phyloP scores from a whole-genome alignment of 2,888 invertebrate species.

The Tribolium freemani region DNA sequence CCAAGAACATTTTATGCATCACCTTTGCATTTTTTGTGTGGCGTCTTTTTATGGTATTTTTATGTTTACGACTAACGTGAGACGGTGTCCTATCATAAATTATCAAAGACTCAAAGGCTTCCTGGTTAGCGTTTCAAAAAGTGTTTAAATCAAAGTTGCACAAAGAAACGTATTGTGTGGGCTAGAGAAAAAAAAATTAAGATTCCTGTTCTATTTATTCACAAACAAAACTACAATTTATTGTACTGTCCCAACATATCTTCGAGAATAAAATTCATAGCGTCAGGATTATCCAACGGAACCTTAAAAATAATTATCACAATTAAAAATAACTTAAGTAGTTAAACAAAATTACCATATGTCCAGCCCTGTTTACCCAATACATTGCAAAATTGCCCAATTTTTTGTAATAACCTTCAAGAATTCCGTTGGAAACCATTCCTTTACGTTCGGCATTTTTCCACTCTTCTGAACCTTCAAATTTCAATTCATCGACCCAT shows the following conservation, averaged over 20 bases:
- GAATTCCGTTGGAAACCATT: constrained; percentile 73
- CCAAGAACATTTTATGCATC: constrained; percentile 25
- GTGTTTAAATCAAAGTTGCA: constrained; percentile 44
- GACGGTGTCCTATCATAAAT: constrained; percentile 52
- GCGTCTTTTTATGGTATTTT: constrained; percentile 52
- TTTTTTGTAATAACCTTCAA: constrained; percentile 82
- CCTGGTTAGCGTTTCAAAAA: constrained; percentile 42
- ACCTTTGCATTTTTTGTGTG: constrained; percentile 46
- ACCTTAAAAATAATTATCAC: constrained; percentile 13
- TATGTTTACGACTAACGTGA: constrained; percentile 53
- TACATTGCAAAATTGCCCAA: constrained; percentile 80
- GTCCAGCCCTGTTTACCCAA: constrained; percentile 85
- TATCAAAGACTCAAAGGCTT: constrained; percentile 44
- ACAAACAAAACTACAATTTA: neutral
- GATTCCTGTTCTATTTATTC: neutral
- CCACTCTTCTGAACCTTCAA: constrained; percentile 72
- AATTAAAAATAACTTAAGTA: neutral
- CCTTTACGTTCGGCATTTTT: constrained; percentile 69
- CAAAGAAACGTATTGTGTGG: constrained; percentile 19
- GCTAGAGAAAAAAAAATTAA: neutral
- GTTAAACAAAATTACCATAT: constrained; percentile 75
- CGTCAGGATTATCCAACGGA: constrained; percentile 35
- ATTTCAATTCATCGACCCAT: constrained; percentile 79
- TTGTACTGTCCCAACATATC: neutral
- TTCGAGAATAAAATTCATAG: constrained; percentile 28